Evolutionary conservation across 2,797 vertebrate genomes (phyloP).

Genomic region (Rhodeus uyekii): DNA sequence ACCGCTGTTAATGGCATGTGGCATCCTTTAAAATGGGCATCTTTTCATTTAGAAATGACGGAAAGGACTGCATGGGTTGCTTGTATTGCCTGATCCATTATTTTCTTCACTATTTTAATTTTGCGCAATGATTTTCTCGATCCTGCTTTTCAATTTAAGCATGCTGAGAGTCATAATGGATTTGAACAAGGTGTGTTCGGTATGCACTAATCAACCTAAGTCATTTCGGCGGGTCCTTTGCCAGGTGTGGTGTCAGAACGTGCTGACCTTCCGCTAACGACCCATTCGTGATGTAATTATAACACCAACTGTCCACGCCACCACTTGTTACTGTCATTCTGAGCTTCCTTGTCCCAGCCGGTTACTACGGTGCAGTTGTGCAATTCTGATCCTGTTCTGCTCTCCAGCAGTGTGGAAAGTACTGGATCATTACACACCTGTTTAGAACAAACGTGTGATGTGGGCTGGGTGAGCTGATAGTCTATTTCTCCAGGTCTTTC

Average conservation of each 20-base stretch:
- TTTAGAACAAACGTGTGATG: constrained; percentile 48
- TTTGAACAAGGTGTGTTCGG: constrained; percentile 50
- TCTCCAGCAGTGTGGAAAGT: constrained; percentile 35
- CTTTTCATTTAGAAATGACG: constrained; percentile 49
- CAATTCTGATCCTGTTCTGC: constrained; percentile 30
- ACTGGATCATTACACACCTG: constrained; percentile 49
- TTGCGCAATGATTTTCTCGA: constrained; percentile 43
- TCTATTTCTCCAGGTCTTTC: constrained; percentile 41
- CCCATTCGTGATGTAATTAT: constrained; percentile 60
- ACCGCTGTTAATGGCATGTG: constrained; percentile 76
- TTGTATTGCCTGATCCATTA: constrained; percentile 41
- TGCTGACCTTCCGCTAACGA: constrained; percentile 56
- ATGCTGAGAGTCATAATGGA: constrained; percentile 45
- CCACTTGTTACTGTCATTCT: constrained; percentile 43
- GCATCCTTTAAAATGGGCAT: constrained; percentile 65
- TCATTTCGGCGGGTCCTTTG: constrained; percentile 31
- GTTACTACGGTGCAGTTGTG: constrained; percentile 26
- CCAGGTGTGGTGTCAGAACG: constrained; percentile 55
- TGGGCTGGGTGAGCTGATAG: constrained; percentile 56
- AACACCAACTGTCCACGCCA: constrained; percentile 58
- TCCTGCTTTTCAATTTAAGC: constrained; percentile 15
- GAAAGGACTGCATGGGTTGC: constrained; percentile 29
- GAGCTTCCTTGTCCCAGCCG: constrained; percentile 38
- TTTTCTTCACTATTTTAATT: constrained; percentile 52
- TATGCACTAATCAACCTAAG: constrained; percentile 42